Evolutionary conservation across 2,113 vertebrate genomes (phyloP).

Genomic region (Perca flavescens): DNA sequence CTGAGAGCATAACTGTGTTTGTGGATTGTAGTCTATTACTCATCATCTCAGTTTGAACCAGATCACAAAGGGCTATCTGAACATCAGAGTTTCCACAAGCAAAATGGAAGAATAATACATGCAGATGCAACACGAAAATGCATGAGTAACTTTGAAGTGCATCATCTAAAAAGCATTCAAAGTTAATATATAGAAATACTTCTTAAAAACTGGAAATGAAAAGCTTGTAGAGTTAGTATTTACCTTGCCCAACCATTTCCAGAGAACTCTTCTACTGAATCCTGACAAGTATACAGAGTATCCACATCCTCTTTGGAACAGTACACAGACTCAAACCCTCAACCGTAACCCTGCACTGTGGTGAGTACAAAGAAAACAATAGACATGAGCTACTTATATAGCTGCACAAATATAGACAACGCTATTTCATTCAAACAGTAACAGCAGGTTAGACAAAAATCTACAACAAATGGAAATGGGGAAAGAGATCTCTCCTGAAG

Average conservation of each 20-base stretch:
- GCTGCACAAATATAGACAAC: slow-evolving; percentile 14
- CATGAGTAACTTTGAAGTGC: not conserved
- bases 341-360: not conserved
- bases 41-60: slow-evolving; percentile 46
- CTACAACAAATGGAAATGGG: slow-evolving; percentile 78
- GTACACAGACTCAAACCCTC: slow-evolving; percentile 27
- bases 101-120: slow-evolving; percentile 16
- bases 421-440: slow-evolving; percentile 19
- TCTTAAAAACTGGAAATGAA: slow-evolving; percentile 13
- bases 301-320: slow-evolving; percentile 24
- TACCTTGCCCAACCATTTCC: slow-evolving; percentile 58
- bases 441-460: slow-evolving; percentile 23
- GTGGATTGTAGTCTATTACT: slow-evolving; percentile 32
- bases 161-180: slow-evolving; percentile 9
- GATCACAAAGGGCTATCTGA: slow-evolving; percentile 23
- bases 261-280: slow-evolving; percentile 19
- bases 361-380: slow-evolving; percentile 15
- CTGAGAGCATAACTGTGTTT: slow-evolving; percentile 28
- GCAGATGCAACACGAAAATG: slow-evolving; percentile 2
- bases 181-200: not conserved
- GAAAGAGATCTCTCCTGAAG: slow-evolving; percentile 78
- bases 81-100: slow-evolving; percentile 11
- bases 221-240: slow-evolving; percentile 24
- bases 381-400: slow-evolving; percentile 19
- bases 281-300: slow-evolving; percentile 19